A percentile compares a stretch with the other conserved stretches of the same genome.
Conservation (phyloP, 2,113 vertebrate species). For the Rhabdomys dilectus region DNA sequence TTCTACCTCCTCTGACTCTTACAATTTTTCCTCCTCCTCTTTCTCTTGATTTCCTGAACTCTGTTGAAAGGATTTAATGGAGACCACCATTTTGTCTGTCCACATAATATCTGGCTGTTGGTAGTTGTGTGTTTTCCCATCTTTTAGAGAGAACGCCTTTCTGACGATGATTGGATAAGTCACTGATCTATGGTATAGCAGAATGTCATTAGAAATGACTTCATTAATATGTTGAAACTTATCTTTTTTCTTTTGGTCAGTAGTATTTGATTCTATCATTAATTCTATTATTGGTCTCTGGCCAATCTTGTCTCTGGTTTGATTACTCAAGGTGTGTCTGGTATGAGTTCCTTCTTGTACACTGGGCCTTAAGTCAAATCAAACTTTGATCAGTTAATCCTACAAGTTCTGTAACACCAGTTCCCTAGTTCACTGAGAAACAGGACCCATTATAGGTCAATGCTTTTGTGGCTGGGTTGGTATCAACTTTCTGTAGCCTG, state of each 20-base stretch:
- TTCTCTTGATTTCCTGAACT: not conserved
- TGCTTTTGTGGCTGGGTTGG: not conserved
- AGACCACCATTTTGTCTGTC: not conserved
- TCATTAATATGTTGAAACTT: not conserved
- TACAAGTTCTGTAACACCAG: not conserved
- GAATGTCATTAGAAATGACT: not conserved
- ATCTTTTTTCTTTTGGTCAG: not conserved
- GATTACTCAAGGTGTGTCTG: too few relatives aligned
- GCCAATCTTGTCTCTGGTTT: not conserved
- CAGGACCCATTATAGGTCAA: not conserved
- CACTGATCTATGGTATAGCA: not conserved
- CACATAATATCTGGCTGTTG: not conserved
- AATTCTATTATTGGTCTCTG: not conserved
- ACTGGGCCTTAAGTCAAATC: not conserved
- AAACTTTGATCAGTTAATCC: not conserved
- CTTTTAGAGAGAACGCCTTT: not conserved
- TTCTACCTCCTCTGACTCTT: not conserved
- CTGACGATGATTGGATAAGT: not conserved
- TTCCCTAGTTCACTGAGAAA: not conserved
- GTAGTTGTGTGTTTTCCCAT: not conserved
- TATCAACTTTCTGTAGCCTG: not conserved
- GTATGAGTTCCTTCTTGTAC: not conserved
- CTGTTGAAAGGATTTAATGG: not conserved
- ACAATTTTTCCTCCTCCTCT: not conserved
- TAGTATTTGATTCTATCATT: not conserved